Evolutionary conservation across 2,797 vertebrate species (phyloP), one percentile per base, ranked within the genome.

Genomic region (Mus minutoides): DNA sequence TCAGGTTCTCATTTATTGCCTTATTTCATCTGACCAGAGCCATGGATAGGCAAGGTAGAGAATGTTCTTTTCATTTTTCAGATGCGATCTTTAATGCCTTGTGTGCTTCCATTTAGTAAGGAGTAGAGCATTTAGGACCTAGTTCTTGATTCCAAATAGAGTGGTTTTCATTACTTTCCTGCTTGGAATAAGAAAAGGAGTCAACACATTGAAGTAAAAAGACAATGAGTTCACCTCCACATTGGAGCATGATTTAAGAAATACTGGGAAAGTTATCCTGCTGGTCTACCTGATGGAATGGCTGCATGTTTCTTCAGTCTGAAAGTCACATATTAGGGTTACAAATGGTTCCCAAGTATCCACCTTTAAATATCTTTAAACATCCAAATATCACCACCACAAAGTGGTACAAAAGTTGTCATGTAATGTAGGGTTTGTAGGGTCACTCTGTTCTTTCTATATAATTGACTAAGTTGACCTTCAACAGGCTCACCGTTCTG

Each of bases 221-320:
- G 14, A 49, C 0, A 0, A 1, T 69, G 31, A 2, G 37, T 12
- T 29, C 24, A 13, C 64, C 16, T 54, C 14, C 34, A 60, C 2
- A 9, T 49, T 17, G 6, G 6, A 0, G 0, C 14, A 2, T 49
- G 40, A 78, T 11, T 1, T 16, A 0, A 12, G 6, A 64, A 58
- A 34, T 1, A 29, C 2, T 17, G 43, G 12, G n/a, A 24, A 24
- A 91, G 64, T 31, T 6, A n/a, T 16, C 34, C 21, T 77, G 9
- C 56, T 1, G 7, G 12, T 3, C 54, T 9, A 4, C 37, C 34
- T 6, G 11, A 26, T 29, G 21, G 52, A 80, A 31, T 80, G 10
- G 4, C 8, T 43, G 4, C 10, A 40, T 0, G 2, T 43, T 19
- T 17, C 43, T 83, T 29, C 73, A 8, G 4, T 10, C 21, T 12